A percentile compares a stretch with the other conserved stretches of the same genome.
These are phyloP conservation scores for Limnodromus scolopaceus DNA, from an alignment of 2,797 vertebrate species.

Conservation along the genomic window DNA sequence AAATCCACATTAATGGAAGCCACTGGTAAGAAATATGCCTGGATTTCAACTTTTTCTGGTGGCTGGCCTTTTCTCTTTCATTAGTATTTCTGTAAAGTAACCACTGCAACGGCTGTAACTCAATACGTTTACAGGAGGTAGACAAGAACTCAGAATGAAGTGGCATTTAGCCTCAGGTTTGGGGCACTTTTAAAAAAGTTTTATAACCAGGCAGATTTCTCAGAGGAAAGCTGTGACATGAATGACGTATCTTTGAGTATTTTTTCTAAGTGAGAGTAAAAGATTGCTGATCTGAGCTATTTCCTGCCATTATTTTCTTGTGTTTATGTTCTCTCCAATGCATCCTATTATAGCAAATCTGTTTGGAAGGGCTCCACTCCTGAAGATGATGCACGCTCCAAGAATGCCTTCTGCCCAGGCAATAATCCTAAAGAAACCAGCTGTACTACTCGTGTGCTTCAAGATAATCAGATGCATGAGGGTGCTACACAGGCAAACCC, in stretches of 20 bases:
- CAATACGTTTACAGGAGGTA: background rate
- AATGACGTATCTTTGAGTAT: background rate
- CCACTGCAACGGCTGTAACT: background rate
- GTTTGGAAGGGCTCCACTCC: slow-evolving; percentile 1
- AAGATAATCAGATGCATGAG: background rate
- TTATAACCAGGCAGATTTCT: background rate
- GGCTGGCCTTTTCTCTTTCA: background rate
- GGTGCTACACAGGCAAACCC: background rate
- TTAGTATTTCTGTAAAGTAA: background rate
- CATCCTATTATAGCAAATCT: slow-evolving; percentile 35
- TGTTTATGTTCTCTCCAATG: slow-evolving; percentile 35
- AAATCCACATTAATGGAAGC: slow-evolving; percentile 1
- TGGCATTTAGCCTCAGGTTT: background rate
- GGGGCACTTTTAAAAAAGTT: background rate
- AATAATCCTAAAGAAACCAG: background rate
- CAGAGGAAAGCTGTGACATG: slow-evolving; percentile 22
- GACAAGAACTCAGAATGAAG: background rate
- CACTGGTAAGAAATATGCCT: background rate
- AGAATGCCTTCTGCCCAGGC: slow-evolving; percentile 6
- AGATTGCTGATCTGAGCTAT: slow-evolving; percentile 9
- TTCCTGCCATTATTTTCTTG: slow-evolving; percentile 60
- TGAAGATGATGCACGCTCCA: background rate
- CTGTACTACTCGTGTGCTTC: accelerated
- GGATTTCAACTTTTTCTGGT: background rate
- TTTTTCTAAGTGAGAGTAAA: slow-evolving; percentile 31